These are phyloP conservation scores for Panzeria rudis DNA, from an alignment of 2,888 invertebrate species.

Conservation along the genomic window DNA sequence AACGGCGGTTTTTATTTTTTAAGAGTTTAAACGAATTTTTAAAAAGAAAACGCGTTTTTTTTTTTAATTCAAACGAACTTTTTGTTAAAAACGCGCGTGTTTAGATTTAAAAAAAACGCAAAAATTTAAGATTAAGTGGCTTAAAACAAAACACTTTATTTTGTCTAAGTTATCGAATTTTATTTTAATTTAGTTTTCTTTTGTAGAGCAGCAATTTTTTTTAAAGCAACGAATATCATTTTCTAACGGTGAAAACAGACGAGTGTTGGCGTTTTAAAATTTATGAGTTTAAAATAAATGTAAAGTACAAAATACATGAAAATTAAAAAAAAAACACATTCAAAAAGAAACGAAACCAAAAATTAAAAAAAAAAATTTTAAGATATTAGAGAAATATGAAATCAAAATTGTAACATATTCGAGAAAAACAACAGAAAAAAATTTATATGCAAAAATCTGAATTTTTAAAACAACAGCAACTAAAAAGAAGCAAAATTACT, in stretches of 20 bases:
- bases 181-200: not conserved
- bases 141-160: conserved; percentile 7
- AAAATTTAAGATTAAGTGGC: conserved; percentile 20
- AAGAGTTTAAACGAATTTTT: conserved; percentile 33
- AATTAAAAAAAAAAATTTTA: conserved; percentile 1
- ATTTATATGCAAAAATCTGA: not conserved
- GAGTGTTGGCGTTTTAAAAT: conserved; percentile 46
- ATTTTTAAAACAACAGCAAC: not conserved
- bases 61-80: conserved; percentile 40
- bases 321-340: conserved; percentile 9
- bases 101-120: not conserved
- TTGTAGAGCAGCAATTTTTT: not conserved
- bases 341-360: conserved; percentile 18
- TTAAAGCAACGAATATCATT: conserved; percentile 24
- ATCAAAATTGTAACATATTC: not conserved
- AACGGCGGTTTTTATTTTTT: conserved; percentile 48
- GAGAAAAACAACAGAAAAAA: not conserved
- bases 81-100: conserved; percentile 25
- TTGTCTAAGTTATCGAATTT: not conserved
- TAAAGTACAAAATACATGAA: conserved; percentile 36
- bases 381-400: not conserved
- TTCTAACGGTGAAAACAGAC: conserved; percentile 11
- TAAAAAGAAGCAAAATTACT: not conserved
- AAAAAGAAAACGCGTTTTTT: conserved; percentile 30
- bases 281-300: not conserved